A percentile compares a stretch with the other conserved stretches of the same genome.
Conservation (phyloP, 2,113 vertebrate species). For the Ptilonorhynchus violaceus region DNA sequence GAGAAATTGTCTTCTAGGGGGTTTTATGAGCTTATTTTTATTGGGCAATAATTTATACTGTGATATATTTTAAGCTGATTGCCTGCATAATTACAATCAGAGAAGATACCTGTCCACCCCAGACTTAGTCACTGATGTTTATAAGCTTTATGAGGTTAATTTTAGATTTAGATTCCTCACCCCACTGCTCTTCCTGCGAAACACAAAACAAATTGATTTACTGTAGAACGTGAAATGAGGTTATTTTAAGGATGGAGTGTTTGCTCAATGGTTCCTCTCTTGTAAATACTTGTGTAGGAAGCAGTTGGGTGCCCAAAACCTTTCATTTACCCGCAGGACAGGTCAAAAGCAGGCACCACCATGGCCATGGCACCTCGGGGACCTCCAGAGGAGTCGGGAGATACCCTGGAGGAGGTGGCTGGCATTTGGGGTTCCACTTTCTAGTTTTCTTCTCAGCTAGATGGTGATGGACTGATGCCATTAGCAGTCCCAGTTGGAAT, state of each 20-base stretch:
- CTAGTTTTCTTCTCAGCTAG: neutral
- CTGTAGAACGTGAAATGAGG: neutral
- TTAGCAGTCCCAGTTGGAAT: neutral
- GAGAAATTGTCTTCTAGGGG: neutral
- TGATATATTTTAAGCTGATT: neutral
- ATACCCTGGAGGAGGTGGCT: neutral
- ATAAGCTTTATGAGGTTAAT: slow-evolving; percentile 1
- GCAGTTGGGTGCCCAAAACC: neutral
- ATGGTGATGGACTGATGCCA: neutral
- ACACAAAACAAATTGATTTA: neutral
- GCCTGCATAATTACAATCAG: neutral
- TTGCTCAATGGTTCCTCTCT: neutral
- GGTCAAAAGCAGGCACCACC: neutral
- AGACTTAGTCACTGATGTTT: neutral
- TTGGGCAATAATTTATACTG: neutral
- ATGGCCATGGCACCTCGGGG: rapidly evolving
- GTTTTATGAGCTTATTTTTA: neutral
- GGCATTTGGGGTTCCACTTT: neutral
- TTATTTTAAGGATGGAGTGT: neutral
- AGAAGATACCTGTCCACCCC: neutral
- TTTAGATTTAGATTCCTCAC: neutral
- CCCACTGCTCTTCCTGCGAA: neutral
- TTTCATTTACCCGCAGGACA: neutral
- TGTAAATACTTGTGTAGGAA: neutral
- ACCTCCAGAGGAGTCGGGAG: neutral